A percentile compares a stretch with the other conserved stretches of the same genome.
Conservation (phyloP, 2,888 invertebrate species). For the Heliconius hortense region DNA sequence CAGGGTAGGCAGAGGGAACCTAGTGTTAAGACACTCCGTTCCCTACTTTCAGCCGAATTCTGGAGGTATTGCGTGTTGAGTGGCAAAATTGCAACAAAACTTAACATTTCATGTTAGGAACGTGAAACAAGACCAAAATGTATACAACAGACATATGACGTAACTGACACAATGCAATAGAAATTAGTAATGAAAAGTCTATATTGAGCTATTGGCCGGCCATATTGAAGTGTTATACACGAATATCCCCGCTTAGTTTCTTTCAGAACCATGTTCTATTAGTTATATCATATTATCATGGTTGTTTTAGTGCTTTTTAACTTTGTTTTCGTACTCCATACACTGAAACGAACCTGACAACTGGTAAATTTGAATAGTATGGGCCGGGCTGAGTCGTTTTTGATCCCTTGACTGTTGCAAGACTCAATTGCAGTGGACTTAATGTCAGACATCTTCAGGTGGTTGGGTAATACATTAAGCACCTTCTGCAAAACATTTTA, state of each 20-base stretch:
- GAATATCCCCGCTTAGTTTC: too few relatives aligned
- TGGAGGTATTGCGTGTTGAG: too few relatives aligned
- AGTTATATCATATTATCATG: constrained; percentile 15
- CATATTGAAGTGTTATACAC: background rate
- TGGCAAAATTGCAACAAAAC: too few relatives aligned
- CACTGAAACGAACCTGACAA: background rate
- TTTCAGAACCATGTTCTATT: background rate
- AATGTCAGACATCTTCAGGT: background rate
- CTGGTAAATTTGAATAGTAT: constrained; percentile 14
- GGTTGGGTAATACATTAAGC: background rate
- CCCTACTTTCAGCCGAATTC: too few relatives aligned
- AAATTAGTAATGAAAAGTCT: too few relatives aligned
- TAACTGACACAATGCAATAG: too few relatives aligned
- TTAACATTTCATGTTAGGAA: too few relatives aligned
- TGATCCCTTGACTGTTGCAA: constrained; percentile 7
- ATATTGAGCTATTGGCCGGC: too few relatives aligned
- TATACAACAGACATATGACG: too few relatives aligned
- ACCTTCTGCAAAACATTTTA: constrained; percentile 8
- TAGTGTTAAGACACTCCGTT: too few relatives aligned
- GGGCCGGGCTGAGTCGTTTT: constrained; percentile 4
- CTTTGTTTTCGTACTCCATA: constrained; percentile 4
- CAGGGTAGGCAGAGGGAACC: too few relatives aligned
- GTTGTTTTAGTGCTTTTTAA: constrained; percentile 14
- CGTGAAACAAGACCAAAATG: too few relatives aligned
- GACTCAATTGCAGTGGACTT: background rate